Conservation (phyloP, 2,113 vertebrate genomes). For the Donacobius atricapilla region DNA sequence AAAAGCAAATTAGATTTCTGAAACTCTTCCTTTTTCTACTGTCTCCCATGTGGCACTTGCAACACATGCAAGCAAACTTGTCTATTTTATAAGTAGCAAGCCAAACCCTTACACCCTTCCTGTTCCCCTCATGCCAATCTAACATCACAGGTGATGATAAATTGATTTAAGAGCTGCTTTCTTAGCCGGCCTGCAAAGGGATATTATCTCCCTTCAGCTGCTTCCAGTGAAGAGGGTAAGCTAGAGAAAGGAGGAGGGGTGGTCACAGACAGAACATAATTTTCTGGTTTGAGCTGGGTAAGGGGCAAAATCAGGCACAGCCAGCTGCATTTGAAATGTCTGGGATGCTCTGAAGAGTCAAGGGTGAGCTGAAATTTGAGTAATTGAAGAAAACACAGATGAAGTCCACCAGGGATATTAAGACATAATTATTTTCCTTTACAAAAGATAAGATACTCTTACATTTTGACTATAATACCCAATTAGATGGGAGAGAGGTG, state of each 20-base stretch:
- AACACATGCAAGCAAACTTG: not conserved
- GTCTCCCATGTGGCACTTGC: not conserved
- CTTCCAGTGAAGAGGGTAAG: not conserved
- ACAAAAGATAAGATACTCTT: not conserved
- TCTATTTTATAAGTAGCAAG: not conserved
- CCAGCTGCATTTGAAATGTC: not conserved
- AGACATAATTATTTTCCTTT: not conserved
- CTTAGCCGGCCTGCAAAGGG: not conserved
- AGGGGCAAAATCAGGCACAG: not conserved
- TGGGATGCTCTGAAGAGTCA: not conserved
- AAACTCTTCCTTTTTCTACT: not conserved
- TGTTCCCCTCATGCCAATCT: not conserved
- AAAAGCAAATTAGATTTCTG: slow-evolving; percentile 44
- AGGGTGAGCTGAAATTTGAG: not conserved
- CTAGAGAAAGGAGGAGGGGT: not conserved
- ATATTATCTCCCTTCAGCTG: not conserved
- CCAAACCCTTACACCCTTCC: not conserved
- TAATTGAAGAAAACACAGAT: not conserved
- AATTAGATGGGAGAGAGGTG: not conserved
- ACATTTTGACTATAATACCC: not conserved
- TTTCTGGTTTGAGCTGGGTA: not conserved
- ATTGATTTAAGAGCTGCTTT: not conserved
- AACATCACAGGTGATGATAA: not conserved
- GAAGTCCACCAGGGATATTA: not conserved
- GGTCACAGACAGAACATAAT: not conserved